Evolutionary conservation across 2,113 vertebrate species (phyloP).

Genomic region (Oryzias curvinotus): DNA sequence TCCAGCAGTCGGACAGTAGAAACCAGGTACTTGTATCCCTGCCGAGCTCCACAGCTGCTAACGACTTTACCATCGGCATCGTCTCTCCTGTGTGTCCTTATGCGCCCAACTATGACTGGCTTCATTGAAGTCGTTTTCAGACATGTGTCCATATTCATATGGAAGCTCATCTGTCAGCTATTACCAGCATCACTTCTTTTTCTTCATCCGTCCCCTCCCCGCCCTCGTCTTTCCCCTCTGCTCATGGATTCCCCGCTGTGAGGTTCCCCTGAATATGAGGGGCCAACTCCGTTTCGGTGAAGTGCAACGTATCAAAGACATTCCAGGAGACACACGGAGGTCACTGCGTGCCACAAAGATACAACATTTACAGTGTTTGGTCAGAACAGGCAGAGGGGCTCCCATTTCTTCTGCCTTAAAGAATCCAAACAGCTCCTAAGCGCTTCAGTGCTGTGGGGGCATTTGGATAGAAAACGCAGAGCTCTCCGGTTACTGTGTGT

Average conservation of each 20-base stretch:
- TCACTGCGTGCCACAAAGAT: slow-evolving; percentile 43
- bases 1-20: slow-evolving; percentile 57
- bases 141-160: slow-evolving; percentile 4
- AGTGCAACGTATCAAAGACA: slow-evolving; percentile 57
- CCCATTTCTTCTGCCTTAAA: neutral
- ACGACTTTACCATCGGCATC: slow-evolving; percentile 55
- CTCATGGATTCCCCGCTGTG: slow-evolving; percentile 24
- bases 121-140: neutral
- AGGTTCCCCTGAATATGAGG: slow-evolving; percentile 23
- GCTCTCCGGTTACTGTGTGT: neutral
- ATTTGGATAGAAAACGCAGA: slow-evolving; percentile 15
- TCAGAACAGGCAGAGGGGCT: slow-evolving; percentile 18
- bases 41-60: slow-evolving; percentile 49
- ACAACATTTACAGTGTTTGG: slow-evolving; percentile 33
- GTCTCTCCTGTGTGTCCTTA: slow-evolving; percentile 20
- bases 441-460: neutral
- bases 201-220: slow-evolving; percentile 1
- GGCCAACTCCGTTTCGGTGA: slow-evolving; percentile 32
- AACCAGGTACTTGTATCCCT: slow-evolving; percentile 60
- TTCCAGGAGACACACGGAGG: slow-evolving; percentile 46
- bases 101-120: slow-evolving; percentile 8
- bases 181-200: slow-evolving; percentile 17
- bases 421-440: slow-evolving; percentile 26
- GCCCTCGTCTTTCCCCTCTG: neutral
- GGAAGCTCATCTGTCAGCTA: slow-evolving; percentile 42